A percentile compares a stretch with the other conserved stretches of the same genome.
These are phyloP conservation scores for Vanessa tameamea DNA, from an alignment of 1,140 invertebrate genomes.

Conservation along the genomic window DNA sequence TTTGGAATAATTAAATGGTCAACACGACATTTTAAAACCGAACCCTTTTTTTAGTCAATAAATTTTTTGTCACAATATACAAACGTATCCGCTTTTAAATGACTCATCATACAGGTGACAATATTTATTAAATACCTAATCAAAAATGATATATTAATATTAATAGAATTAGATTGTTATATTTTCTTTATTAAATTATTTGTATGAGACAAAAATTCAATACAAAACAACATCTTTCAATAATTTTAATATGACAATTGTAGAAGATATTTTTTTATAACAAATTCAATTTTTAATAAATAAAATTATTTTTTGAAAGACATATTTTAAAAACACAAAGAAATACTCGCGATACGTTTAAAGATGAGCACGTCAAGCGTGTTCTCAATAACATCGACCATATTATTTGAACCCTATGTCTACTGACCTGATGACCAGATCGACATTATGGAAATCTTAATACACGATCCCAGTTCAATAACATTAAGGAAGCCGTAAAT, in stretches of 20 bases:
- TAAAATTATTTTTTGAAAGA: too few relatives aligned
- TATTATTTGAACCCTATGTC: conserved; percentile 7
- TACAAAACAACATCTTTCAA: too few relatives aligned
- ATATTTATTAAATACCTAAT: neutral
- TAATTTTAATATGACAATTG: too few relatives aligned
- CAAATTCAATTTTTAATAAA: too few relatives aligned
- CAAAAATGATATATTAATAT: neutral
- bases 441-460: conserved; percentile 23
- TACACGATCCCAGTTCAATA: conserved; percentile 3
- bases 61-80: conserved; percentile 1
- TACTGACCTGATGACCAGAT: conserved; percentile 13
- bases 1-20: neutral
- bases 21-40: neutral
- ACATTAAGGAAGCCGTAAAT: conserved; percentile 36
- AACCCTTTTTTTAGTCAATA: neutral
- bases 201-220: too few relatives aligned
- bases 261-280: too few relatives aligned
- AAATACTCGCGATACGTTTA: neutral
- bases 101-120: neutral
- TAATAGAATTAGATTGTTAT: too few relatives aligned
- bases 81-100: neutral
- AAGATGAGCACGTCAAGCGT: neutral
- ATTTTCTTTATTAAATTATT: too few relatives aligned
- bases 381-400: neutral
- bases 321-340: neutral